Percentiles rank a stretch among this genome's conserved stretches.
Evolutionary conservation across 1,140 invertebrate species (phyloP).

Genomic region (Cyphomyrmex costatus): DNA sequence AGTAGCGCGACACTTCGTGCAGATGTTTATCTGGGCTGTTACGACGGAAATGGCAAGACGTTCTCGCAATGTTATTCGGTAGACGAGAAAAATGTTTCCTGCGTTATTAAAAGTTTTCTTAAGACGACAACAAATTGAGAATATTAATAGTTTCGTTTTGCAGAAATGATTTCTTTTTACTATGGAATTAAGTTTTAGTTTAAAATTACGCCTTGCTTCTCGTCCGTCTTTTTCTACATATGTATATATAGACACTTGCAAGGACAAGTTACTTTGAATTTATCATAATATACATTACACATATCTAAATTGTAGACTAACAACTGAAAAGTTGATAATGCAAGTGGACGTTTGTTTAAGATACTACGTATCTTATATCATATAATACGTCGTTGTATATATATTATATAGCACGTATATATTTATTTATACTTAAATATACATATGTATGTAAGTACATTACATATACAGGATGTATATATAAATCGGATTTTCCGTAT

Average conservation of each 20-base stretch:
- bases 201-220: not conserved
- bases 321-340: not conserved
- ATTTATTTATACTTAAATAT: too few species aligned
- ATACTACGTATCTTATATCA: not conserved
- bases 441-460: too few species aligned
- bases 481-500: too few species aligned
- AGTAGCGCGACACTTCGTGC: conserved; percentile 38
- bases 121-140: not conserved
- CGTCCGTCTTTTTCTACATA: not conserved
- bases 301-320: not conserved
- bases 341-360: not conserved
- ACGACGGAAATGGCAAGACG: conserved; percentile 22
- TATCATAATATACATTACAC: not conserved
- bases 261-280: conserved; percentile 3
- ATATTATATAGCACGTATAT: too few species aligned
- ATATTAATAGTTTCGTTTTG: not conserved
- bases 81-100: conserved; percentile 29
- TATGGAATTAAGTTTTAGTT: not conserved
- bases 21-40: conserved; percentile 45
- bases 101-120: not conserved
- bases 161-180: not conserved
- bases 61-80: not conserved
- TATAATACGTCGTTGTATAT: not conserved
- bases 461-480: too few species aligned
- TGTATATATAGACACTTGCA: not conserved